These are phyloP conservation scores for Abramis brama DNA, from an alignment of 2,113 vertebrate genomes.

Conservation along the genomic window DNA sequence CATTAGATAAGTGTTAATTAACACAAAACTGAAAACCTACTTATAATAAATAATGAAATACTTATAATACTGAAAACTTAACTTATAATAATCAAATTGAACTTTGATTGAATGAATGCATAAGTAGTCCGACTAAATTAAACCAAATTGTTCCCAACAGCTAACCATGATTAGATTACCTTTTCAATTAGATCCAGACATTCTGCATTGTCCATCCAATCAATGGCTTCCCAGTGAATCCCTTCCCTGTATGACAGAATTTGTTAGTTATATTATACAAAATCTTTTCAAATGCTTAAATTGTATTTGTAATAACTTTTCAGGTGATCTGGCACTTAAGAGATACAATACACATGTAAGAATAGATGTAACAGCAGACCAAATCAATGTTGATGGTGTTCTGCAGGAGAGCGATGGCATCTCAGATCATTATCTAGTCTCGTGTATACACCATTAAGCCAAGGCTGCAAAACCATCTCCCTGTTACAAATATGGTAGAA, in stretches of 20 bases:
- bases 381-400: not conserved
- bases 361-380: not conserved
- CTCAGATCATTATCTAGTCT: no score
- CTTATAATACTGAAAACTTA: no score
- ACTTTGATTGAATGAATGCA: not conserved
- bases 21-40: constrained; percentile 53
- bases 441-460: no score
- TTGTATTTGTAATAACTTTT: not conserved
- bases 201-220: constrained; percentile 96
- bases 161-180: constrained; percentile 64
- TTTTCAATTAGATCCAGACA: constrained; percentile 94
- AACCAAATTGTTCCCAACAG: not conserved
- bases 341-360: not conserved
- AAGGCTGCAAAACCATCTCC: no score
- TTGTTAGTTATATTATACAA: not conserved
- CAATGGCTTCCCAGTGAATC: constrained; percentile 91
- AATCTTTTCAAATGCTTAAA: not conserved
- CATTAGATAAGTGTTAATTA: constrained; percentile 12
- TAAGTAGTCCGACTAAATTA: not conserved
- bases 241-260: constrained; percentile 79
- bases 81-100: not conserved
- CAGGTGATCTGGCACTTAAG: not conserved
- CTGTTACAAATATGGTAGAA: no score
- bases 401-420: no score
- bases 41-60: no score